Conservation (phyloP, 2,888 invertebrate species). For the Smittia sp. region DNA sequence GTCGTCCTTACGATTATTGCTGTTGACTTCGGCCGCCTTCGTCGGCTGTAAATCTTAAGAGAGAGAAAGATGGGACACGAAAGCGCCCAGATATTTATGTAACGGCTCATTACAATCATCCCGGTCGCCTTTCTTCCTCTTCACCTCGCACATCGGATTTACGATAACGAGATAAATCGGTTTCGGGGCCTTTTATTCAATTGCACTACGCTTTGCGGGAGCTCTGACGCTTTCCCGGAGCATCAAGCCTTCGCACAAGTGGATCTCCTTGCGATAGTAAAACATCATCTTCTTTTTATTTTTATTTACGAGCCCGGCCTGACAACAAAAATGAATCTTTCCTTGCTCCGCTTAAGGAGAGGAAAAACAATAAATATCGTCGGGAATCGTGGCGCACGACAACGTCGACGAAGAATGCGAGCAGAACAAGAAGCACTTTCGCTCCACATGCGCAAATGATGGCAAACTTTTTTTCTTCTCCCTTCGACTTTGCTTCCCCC, state of each 20-base stretch:
- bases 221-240: too few species aligned
- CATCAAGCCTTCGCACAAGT: conserved; percentile 5
- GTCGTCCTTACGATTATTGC: background rate
- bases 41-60: background rate
- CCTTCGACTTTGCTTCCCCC: background rate
- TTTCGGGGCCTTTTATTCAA: background rate
- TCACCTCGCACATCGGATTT: background rate
- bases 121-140: background rate
- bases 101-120: conserved; percentile 24
- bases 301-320: conserved; percentile 30
- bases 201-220: background rate
- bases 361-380: conserved; percentile 37
- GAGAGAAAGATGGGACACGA: background rate
- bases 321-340: conserved; percentile 29
- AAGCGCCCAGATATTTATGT: background rate
- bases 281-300: conserved; percentile 24
- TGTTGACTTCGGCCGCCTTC: background rate
- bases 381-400: conserved; percentile 32
- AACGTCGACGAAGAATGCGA: conserved; percentile 8
- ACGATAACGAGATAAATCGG: background rate
- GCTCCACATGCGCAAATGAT: conserved; percentile 35
- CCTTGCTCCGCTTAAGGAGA: background rate
- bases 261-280: conserved; percentile 26
- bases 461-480: conserved; percentile 10
- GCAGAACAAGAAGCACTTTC: conserved; percentile 13